A percentile compares a stretch with the other conserved stretches of the same genome.
phyloP scores from a whole-genome alignment of 2,797 vertebrate genomes.

The Crocidura indochinensis region DNA sequence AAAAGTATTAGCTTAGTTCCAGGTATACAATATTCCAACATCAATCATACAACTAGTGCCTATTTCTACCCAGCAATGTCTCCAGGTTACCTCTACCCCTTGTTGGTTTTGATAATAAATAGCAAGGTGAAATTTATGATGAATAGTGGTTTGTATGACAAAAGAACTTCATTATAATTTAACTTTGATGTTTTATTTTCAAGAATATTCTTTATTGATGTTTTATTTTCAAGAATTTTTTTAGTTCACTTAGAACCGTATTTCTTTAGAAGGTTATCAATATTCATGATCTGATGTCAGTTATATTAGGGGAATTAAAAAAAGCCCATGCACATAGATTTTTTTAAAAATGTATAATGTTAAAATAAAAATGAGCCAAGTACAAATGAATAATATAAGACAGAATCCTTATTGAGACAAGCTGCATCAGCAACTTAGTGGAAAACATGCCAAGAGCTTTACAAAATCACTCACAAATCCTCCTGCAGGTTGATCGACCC shows the following conservation, averaged over 20 bases:
- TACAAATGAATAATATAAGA: background rate
- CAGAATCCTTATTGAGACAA: background rate
- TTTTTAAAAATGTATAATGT: background rate
- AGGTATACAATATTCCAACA: too few relatives aligned
- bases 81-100: too few relatives aligned
- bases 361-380: background rate
- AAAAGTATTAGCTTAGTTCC: too few relatives aligned
- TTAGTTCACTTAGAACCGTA: too few relatives aligned
- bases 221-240: too few relatives aligned
- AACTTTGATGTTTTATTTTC: constrained; percentile 6
- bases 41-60: too few relatives aligned
- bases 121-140: too few relatives aligned
- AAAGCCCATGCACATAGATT: background rate
- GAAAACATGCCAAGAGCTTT: background rate
- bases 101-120: too few relatives aligned
- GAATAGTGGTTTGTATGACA: too few relatives aligned
- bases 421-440: background rate
- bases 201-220: background rate
- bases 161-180: background rate
- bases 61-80: too few relatives aligned
- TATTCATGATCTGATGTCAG: background rate
- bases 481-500: too few relatives aligned
- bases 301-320: background rate
- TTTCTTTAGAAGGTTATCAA: background rate
- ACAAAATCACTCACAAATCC: background rate